These are phyloP conservation scores for Montifringilla adamsi DNA, from an alignment of 2,113 vertebrate species.

Conservation along the genomic window DNA sequence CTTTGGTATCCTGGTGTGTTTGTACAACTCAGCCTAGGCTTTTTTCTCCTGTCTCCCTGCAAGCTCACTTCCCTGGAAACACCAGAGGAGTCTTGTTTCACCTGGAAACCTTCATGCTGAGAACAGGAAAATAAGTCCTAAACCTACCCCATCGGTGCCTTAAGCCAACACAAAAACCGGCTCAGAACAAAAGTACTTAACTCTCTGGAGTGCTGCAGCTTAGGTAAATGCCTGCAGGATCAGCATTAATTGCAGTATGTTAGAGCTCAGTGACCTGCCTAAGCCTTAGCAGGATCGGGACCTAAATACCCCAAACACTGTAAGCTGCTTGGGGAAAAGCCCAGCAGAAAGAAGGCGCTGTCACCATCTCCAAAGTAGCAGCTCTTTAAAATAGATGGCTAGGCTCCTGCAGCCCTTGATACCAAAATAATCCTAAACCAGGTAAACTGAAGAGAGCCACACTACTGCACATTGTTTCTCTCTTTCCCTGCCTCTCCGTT, in stretches of 20 bases:
- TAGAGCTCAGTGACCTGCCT: background rate
- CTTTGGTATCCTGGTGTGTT: background rate
- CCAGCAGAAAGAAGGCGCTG: background rate
- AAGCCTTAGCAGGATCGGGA: background rate
- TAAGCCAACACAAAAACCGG: background rate
- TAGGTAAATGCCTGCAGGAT: background rate
- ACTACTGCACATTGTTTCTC: background rate
- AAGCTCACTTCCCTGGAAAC: background rate
- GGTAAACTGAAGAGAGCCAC: background rate
- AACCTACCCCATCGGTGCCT: background rate
- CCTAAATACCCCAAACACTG: background rate
- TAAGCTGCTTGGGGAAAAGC: background rate
- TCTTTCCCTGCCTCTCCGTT: background rate
- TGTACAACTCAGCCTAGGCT: background rate
- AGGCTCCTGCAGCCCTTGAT: background rate
- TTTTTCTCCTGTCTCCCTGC: background rate
- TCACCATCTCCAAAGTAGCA: background rate
- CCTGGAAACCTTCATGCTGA: background rate
- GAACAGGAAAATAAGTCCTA: background rate
- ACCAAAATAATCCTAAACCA: background rate
- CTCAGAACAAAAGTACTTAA: constrained; percentile 9
- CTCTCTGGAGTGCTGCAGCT: background rate
- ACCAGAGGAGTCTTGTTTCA: background rate
- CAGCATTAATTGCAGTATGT: background rate
- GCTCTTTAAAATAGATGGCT: background rate